Evolutionary conservation across 2,888 invertebrate genomes (phyloP).

Genomic region (Andricus curvator): DNA sequence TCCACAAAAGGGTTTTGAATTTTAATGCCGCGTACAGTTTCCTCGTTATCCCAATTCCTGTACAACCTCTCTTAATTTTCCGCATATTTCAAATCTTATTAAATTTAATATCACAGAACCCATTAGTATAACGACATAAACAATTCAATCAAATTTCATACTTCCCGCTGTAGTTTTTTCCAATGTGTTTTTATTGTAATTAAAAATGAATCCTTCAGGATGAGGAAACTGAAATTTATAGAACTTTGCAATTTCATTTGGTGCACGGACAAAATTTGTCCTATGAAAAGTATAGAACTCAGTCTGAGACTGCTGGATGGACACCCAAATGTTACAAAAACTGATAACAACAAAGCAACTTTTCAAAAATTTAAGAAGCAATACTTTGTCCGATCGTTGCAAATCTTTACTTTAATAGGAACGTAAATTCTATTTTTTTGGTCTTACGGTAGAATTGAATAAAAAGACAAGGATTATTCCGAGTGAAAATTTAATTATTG

Average conservation of each 20-base stretch:
- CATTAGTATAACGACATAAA: not conserved
- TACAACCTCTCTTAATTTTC: not conserved
- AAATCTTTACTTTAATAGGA: too few species aligned
- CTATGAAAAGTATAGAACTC: too few species aligned
- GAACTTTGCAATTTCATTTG: not conserved
- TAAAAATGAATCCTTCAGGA: not conserved
- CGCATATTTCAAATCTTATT: not conserved
- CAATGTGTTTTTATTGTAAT: not conserved
- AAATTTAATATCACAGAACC: not conserved
- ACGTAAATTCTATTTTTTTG: too few species aligned
- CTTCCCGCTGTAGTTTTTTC: not conserved
- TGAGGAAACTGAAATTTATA: not conserved
- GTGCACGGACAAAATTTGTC: too few species aligned
- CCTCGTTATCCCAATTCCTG: not conserved
- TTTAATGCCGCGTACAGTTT: slow-evolving; percentile 19
- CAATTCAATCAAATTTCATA: not conserved
- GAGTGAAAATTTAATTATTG: too few species aligned
- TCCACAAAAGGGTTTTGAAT: slow-evolving; percentile 33
- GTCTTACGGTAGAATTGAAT: too few species aligned
- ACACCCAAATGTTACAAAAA: too few species aligned
- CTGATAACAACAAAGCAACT: too few species aligned
- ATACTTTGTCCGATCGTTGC: too few species aligned
- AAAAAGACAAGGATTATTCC: too few species aligned
- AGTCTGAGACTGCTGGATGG: too few species aligned
- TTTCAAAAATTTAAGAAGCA: too few species aligned